Evolutionary conservation across 2,113 vertebrate genomes (phyloP), one percentile per base, ranked within the genome.

Genomic region (Polyodon spathula): DNA sequence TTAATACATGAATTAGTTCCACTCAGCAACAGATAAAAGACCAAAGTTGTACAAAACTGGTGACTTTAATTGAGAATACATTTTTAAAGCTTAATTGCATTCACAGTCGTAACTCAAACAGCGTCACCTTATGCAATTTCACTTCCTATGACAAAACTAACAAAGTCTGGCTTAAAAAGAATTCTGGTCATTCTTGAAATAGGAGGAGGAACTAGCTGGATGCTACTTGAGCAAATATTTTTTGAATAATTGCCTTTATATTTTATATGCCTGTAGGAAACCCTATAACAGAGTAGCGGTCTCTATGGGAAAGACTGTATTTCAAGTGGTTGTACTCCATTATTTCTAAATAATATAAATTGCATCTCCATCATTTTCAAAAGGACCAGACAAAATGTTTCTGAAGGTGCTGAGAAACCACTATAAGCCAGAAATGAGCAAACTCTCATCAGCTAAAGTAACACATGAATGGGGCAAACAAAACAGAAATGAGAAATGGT

Each of bases 1-100:
- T 60, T 46, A 50, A 50, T 50, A 60, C 8, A 59, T 37, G n/a
- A 59, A 59, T 48, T 37, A 54, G 53, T 8, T 5, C 8, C 53
- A 54, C 53, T 54, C 58, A 38, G 37, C 44, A 38, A 12, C 48
- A 38, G 58, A 10, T 60, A n/a, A 50, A 50, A 15, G 46, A n/a
- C 17, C 40, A 12, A 17, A 15, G 8, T 27, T 43, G 40, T 6
- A 27, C 7, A 43, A 43, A 42, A 58, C 40, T 41, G 8, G n/a
- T 17, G 38, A 17, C n/a, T 10, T 15, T 14, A 58, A 43, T 17
- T 11, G 17, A 12, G 46, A 50, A 50, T n/a, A 50, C 46, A 11
- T 50, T 50, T n/a, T n/a, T 50, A 41, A 42, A 6, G 3, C 8
- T 27, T 40, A 40, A 40, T n/a, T 58, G 40, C 56, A 14, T 42